A percentile compares a stretch with the other conserved stretches of the same genome.
These are phyloP conservation scores for Huso huso DNA, from an alignment of 2,797 vertebrate genomes.

Conservation along the genomic window DNA sequence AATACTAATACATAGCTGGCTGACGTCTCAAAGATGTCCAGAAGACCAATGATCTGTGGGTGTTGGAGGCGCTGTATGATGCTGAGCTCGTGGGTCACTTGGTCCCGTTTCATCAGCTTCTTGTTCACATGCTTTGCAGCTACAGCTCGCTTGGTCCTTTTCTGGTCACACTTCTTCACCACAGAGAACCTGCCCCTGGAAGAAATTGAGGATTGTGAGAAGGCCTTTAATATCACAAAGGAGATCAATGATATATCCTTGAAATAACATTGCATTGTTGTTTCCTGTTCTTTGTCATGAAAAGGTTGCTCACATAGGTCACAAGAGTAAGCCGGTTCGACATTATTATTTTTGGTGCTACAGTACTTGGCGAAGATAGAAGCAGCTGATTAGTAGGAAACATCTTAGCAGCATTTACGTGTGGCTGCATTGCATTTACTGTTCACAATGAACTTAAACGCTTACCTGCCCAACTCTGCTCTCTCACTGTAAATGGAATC, in stretches of 20 bases:
- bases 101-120: slow-evolving; percentile 92
- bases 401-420: too few species aligned
- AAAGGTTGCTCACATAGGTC: too few species aligned
- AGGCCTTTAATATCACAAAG: too few species aligned
- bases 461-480: slow-evolving; percentile 89
- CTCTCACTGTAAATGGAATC: slow-evolving; percentile 87
- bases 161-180: slow-evolving; percentile 89
- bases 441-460: not conserved
- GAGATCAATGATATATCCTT: too few species aligned
- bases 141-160: slow-evolving; percentile 74
- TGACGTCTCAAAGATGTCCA: slow-evolving; percentile 88
- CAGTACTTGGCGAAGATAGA: too few species aligned
- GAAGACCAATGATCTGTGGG: slow-evolving; percentile 79
- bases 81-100: slow-evolving; percentile 86
- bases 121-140: slow-evolving; percentile 97
- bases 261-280: too few species aligned
- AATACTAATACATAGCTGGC: slow-evolving; percentile 82
- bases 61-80: slow-evolving; percentile 88
- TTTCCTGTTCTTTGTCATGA: too few species aligned
- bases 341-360: too few species aligned
- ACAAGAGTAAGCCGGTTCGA: too few species aligned
- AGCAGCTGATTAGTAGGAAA: too few species aligned
- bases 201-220: slow-evolving; percentile 11
- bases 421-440: too few species aligned
- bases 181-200: slow-evolving; percentile 91